phyloP scores from a whole-genome alignment of 2,797 vertebrate genomes.

The Microctenopoma lineatum region DNA sequence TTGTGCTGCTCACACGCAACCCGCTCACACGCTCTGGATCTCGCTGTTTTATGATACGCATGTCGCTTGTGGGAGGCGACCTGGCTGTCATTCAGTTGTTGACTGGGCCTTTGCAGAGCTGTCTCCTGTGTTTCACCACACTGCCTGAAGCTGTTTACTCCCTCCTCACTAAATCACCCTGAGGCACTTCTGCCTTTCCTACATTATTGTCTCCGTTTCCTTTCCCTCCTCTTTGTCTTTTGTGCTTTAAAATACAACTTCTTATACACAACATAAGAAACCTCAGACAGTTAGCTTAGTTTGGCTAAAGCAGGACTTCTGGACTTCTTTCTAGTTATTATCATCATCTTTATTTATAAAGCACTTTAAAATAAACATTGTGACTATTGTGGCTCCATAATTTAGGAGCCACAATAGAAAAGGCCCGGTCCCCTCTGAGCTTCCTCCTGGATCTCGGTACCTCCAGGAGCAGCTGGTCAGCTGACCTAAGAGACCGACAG shows the following conservation, averaged over 20 bases:
- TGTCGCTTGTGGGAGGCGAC: conserved; percentile 25
- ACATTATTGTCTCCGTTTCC: conserved; percentile 35
- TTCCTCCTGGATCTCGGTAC: too few species aligned
- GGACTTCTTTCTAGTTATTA: too few species aligned
- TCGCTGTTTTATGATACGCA: conserved; percentile 31
- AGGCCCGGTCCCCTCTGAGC: too few species aligned
- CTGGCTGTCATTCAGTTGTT: conserved; percentile 37
- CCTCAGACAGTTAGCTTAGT: too few species aligned
- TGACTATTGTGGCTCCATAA: too few species aligned
- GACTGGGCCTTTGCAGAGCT: conserved; percentile 15
- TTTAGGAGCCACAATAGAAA: too few species aligned
- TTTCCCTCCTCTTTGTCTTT: conserved; percentile 24
- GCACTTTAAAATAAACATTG: too few species aligned
- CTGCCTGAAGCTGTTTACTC: conserved; percentile 5
- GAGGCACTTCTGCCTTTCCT: conserved; percentile 20
- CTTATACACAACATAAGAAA: too few species aligned
- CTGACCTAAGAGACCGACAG: too few species aligned
- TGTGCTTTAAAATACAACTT: conserved; percentile 38
- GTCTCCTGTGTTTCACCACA: conserved; percentile 19
- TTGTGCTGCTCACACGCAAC: conserved; percentile 42
- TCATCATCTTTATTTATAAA: too few species aligned
- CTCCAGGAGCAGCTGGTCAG: too few species aligned
- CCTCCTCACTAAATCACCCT: conserved; percentile 34
- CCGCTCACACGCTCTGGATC: conserved; percentile 13
- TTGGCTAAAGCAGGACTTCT: too few species aligned